These are phyloP conservation scores for Sphaerolaimus hirsutus DNA, from an alignment of 2,888 invertebrate species.

Conservation along the genomic window DNA sequence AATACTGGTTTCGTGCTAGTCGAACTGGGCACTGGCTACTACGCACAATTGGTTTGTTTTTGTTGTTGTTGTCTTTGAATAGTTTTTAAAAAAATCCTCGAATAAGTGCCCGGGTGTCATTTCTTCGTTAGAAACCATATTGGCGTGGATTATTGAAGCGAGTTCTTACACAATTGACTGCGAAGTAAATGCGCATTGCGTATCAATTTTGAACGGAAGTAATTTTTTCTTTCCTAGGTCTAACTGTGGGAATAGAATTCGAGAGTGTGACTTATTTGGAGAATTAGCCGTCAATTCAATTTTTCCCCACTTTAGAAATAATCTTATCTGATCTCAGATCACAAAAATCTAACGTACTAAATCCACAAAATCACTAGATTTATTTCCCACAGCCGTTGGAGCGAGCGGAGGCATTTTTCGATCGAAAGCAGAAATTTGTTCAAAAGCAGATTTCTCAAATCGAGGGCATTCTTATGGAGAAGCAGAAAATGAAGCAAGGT, in stretches of 20 bases:
- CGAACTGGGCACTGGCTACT: constrained; percentile 90
- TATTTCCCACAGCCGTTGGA: constrained; percentile 38
- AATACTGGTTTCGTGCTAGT: constrained; percentile 66
- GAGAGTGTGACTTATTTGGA: too few relatives aligned
- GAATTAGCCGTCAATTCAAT: too few relatives aligned
- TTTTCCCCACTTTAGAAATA: too few relatives aligned
- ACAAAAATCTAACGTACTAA: neutral
- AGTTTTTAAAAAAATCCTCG: neutral
- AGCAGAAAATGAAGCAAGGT: constrained; percentile 31
- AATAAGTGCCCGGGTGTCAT: too few relatives aligned
- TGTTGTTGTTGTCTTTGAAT: neutral
- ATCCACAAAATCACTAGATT: constrained; percentile 3
- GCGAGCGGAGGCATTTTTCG: constrained; percentile 69
- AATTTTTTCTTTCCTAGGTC: too few relatives aligned
- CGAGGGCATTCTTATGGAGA: constrained; percentile 53
- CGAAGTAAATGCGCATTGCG: too few relatives aligned
- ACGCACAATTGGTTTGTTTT: constrained; percentile 54
- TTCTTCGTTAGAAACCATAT: too few relatives aligned
- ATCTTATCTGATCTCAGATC: too few relatives aligned
- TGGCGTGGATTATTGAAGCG: too few relatives aligned
- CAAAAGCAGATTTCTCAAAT: constrained; percentile 83
- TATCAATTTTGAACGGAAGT: too few relatives aligned
- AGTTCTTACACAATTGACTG: too few relatives aligned
- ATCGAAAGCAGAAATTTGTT: constrained; percentile 64
- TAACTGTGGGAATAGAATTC: too few relatives aligned